Percentiles rank a stretch among this genome's conserved stretches.
These are phyloP conservation scores for Chaetophractus vellerosus DNA, from an alignment of 2,797 vertebrate genomes.

Conservation along the genomic window DNA sequence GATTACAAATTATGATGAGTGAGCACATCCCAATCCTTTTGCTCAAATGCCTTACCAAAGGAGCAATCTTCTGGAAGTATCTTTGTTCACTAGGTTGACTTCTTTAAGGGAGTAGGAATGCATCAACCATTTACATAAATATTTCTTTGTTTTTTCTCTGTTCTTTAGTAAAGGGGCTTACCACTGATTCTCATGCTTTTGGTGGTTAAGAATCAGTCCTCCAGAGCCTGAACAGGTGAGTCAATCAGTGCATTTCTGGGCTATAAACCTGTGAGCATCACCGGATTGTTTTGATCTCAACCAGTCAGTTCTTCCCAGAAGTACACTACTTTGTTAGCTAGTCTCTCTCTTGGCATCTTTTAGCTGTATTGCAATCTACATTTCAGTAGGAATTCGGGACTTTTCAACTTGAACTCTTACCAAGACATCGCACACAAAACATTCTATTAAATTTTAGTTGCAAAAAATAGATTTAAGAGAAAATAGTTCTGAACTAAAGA, in stretches of 20 bases:
- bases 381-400: background rate
- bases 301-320: background rate
- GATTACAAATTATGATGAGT: background rate
- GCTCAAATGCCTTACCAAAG: background rate
- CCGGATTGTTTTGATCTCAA: background rate
- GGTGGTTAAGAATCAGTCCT: background rate
- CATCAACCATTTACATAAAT: slow-evolving; percentile 38
- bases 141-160: slow-evolving; percentile 11
- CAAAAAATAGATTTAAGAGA: slow-evolving; percentile 41
- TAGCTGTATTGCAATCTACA: background rate
- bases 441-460: background rate
- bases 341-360: background rate
- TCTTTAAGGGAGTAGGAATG: slow-evolving; percentile 18
- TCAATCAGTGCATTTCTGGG: background rate
- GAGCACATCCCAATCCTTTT: background rate
- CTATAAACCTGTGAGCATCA: background rate
- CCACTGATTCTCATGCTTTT: background rate
- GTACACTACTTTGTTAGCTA: background rate
- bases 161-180: slow-evolving; percentile 1
- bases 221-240: background rate
- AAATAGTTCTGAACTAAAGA: slow-evolving; percentile 65
- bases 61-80: background rate
- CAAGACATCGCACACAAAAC: background rate
- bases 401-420: background rate
- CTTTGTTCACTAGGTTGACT: slow-evolving; percentile 17